Conservation (phyloP, 2,797 vertebrate species). For the Chelmon rostratus region DNA sequence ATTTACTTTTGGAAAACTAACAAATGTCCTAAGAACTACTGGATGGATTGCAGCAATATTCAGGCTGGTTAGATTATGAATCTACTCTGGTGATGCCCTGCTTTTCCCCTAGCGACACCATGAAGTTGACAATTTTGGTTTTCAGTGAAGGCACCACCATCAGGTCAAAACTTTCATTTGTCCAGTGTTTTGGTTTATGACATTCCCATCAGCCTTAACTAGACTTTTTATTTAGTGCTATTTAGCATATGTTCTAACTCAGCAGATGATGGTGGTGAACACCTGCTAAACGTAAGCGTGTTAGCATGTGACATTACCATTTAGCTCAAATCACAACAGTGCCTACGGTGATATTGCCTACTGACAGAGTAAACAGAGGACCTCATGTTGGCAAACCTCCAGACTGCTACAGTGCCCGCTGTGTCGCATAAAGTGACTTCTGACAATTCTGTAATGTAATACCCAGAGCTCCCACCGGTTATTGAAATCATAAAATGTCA, state of each 20-base stretch:
- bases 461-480: too few species aligned
- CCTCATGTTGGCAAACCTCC: too few species aligned
- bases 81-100: neutral
- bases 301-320: neutral
- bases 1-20: too few species aligned
- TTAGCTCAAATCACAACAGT: neutral
- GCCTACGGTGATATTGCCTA: too few species aligned
- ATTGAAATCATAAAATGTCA: too few species aligned
- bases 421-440: too few species aligned
- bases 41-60: neutral
- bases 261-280: neutral
- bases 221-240: neutral
- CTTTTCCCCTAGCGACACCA: neutral
- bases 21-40: neutral
- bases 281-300: neutral
- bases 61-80: neutral
- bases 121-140: neutral
- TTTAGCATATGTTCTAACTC: neutral
- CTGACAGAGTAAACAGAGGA: too few species aligned
- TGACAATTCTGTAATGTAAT: too few species aligned
- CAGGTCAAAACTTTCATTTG: neutral
- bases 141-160: too few species aligned
- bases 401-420: too few species aligned
- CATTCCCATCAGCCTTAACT: neutral
- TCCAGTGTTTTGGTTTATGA: neutral